Conservation (phyloP, 2,888 invertebrate genomes). For the Onthophagus sagittarius region DNA sequence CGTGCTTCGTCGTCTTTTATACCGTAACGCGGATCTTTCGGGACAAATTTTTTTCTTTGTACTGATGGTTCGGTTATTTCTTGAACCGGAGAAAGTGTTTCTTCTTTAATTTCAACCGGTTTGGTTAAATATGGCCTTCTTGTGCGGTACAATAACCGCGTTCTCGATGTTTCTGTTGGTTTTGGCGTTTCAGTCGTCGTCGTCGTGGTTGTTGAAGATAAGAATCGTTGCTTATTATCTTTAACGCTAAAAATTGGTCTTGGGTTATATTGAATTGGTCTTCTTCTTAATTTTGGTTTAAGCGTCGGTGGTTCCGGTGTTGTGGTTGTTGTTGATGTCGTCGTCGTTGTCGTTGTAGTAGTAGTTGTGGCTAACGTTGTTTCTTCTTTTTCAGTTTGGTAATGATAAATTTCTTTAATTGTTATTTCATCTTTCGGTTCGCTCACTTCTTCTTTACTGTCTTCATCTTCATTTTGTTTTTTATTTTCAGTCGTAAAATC, state of each 20-base stretch:
- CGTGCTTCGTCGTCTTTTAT: constrained; percentile 11
- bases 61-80: constrained; percentile 37
- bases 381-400: constrained; percentile 20
- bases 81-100: constrained; percentile 33
- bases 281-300: constrained; percentile 45
- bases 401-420: constrained; percentile 27
- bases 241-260: constrained; percentile 73
- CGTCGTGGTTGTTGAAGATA: constrained; percentile 50
- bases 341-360: constrained; percentile 23
- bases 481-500: not conserved
- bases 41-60: constrained; percentile 41
- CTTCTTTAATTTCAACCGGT: constrained; percentile 43
- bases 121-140: constrained; percentile 48
- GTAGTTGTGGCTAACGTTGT: constrained; percentile 24
- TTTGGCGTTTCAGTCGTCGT: constrained; percentile 43
- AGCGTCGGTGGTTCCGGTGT: constrained; percentile 38
- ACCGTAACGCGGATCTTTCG: constrained; percentile 43
- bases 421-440: constrained; percentile 25
- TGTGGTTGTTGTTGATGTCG: constrained; percentile 32
- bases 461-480: constrained; percentile 28
- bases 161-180: constrained; percentile 37
- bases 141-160: constrained; percentile 52
- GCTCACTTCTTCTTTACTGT: constrained; percentile 21
- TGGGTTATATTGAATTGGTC: constrained; percentile 53
- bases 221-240: constrained; percentile 65